Evolutionary conservation across 2,888 invertebrate species (phyloP), one percentile per base, ranked within the genome.

Genomic region (Lottia gigantea): DNA sequence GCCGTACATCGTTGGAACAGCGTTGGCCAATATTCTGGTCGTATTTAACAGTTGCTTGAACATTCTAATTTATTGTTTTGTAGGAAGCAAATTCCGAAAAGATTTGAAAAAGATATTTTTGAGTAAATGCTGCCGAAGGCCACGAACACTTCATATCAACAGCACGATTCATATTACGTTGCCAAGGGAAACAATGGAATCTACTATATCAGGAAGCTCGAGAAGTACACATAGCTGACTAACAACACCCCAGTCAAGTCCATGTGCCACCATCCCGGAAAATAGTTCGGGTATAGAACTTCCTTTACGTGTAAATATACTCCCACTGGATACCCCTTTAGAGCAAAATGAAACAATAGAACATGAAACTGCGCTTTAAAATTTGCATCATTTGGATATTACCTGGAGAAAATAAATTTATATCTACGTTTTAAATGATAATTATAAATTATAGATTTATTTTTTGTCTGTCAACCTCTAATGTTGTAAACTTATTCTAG

Each of bases 1-100:
- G 25, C 31, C 70, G 0, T 79, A 73, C 62, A 70, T 75, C 23
- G 46, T 77, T 1, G 46, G 70, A 7, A 74, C 73, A 31, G 76
- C 74, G 2, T 49, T 77, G n/a, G 76, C 78, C 1, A 76, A 78
- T 40, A 65, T 78, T 7, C 71, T 81, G 12, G 79, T 78, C 62
- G 74, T 81, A n/a, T 75, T 81, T 4, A 80, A 80, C 71, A 81
- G 79, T 63, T 78, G 78, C 63, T 68, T 78, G 45, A 79, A 81
- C 71, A 74, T 80, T 46, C 47, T 78, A 47, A 72, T 81, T n/a
- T 81, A 81, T 67, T 79, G 79, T 62, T 40, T 81, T 26, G 76
- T 78, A 0, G 81, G 81, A 7, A 67, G 78, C 14, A 74, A 76
- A 64, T 81, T 81, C 66, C 65, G 81, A 19, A 47, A 72, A 19